Base-by-base conservation (phyloP, 2,888 invertebrate genomes). In the Tiliacea aurago region DNA sequence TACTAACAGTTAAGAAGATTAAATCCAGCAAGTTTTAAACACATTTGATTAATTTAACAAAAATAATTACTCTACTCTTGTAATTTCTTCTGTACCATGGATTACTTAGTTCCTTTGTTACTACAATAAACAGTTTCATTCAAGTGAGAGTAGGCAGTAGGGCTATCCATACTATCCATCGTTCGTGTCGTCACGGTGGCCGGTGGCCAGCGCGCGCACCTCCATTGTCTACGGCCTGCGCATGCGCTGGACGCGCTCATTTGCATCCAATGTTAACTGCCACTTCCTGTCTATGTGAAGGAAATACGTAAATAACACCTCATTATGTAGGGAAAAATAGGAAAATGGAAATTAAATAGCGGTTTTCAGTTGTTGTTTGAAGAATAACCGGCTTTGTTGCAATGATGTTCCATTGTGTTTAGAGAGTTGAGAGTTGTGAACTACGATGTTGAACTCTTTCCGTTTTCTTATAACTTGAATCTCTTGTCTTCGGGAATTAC, bases 221-320 rank as follows among this genome's bases (percentile, higher is more conserved):
- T 76, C 81, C 59, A 86, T 85, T 86, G 86, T 86, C 70, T 78
- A 81, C 72, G 65, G 66, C 45, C 51, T 53, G 64, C 68, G 70
- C 71, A 75, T 53, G 66, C 84, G 73, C 73, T 74, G 53, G 74
- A 70, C 56, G 74, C 69, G 64, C 78, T 80, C 74, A 85, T 85
- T 86, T 86, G 83, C 87, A 86, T 86, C 78, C 78, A 86, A 86
- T 86, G 85, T 72, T 77, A 72, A 61, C 59, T 64, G 76, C 61
- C 67, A 85, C 77, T 86, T 86, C 85, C 86, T 78, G 85, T 56
- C 55, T 37, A 58, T 78, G 80, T 70, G 59, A 33, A 78, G 84
- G 78, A 85, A 86, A 81, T 80, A 63, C 75, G 58, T 59, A 75
- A 84, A 74, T 67, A 71, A 58, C 72, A 67, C 72, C 69, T 73